phyloP scores from a whole-genome alignment of 2,113 vertebrate genomes.

The Centropus bengalensis region DNA sequence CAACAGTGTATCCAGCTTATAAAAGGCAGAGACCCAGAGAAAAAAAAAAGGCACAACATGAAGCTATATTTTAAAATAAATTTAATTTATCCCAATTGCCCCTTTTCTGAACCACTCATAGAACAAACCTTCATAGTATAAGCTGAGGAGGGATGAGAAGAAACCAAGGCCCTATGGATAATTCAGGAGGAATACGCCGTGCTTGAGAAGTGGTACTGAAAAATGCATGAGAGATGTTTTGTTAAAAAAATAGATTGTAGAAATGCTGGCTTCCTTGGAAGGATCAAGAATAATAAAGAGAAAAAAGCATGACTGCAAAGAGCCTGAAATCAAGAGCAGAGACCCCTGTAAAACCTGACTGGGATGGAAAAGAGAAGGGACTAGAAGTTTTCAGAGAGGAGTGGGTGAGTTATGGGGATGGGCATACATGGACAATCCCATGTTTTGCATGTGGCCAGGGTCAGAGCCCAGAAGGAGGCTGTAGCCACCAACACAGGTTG shows the following conservation, averaged over 20 bases:
- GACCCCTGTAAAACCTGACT: not conserved
- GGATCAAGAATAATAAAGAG: not conserved
- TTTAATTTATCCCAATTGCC: not conserved
- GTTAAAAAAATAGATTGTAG: not conserved
- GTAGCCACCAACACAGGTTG: not conserved
- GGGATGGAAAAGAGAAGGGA: not conserved
- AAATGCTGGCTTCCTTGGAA: not conserved
- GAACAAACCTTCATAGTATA: not conserved
- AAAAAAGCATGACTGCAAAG: not conserved
- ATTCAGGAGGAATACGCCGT: not conserved
- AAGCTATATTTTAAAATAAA: not conserved
- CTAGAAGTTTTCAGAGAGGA: not conserved
- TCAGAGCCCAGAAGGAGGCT: not conserved
- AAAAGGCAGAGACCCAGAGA: not conserved
- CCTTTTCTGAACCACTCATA: constrained; percentile 9
- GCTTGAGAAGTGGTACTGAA: not conserved
- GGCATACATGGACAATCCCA: not conserved
- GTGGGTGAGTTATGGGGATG: accelerated
- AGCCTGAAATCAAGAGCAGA: not conserved
- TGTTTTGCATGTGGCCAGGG: accelerated
- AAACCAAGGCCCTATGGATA: not conserved
- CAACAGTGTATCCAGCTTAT: not conserved
- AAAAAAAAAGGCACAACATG: not conserved
- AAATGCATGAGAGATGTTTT: not conserved
- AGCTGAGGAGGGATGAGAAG: not conserved